Evolutionary conservation across 2,797 vertebrate genomes (phyloP).

Genomic region (Furcifer pardalis): DNA sequence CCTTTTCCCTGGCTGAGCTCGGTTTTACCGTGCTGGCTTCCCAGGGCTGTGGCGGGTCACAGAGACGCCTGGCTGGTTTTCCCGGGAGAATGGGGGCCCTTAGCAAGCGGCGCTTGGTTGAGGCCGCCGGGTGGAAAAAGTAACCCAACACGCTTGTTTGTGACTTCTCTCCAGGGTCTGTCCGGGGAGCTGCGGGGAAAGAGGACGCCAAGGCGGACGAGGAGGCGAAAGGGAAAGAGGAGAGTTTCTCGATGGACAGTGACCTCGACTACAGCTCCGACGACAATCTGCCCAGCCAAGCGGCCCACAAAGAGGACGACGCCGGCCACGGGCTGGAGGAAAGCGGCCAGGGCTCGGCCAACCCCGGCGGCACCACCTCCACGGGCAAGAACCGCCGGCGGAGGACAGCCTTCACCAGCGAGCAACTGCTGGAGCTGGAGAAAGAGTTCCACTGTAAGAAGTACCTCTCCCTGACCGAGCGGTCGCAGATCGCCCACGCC

Average conservation of each 20-base stretch:
- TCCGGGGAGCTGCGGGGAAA: constrained; percentile 78
- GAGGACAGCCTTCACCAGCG: constrained; percentile 96
- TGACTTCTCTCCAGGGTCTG: constrained; percentile 72
- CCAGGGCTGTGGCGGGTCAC: too few species aligned
- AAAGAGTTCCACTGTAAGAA: constrained; percentile 99
- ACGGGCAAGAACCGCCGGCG: constrained; percentile 92
- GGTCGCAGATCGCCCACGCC: constrained; percentile 97
- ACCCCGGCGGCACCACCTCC: constrained; percentile 75
- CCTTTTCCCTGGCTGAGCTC: neutral
- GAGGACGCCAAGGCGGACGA: constrained; percentile 88
- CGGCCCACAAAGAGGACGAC: constrained; percentile 85
- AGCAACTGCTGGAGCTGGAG: constrained; percentile 97
- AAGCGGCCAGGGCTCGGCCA: constrained; percentile 69
- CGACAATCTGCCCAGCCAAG: constrained; percentile 85
- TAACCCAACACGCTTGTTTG: constrained; percentile 58
- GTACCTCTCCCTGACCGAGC: constrained; percentile 96
- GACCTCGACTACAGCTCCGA: constrained; percentile 98
- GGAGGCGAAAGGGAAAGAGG: constrained; percentile 87
- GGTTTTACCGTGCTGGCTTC: neutral
- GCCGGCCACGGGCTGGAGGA: constrained; percentile 78
- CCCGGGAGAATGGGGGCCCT: too few species aligned
- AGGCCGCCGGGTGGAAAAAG: neutral
- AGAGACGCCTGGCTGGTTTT: too few species aligned
- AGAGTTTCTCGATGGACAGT: constrained; percentile 95
- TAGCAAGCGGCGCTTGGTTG: neutral